These are phyloP conservation scores for Argya squamiceps DNA, from an alignment of 2,797 vertebrate genomes.

Conservation along the genomic window DNA sequence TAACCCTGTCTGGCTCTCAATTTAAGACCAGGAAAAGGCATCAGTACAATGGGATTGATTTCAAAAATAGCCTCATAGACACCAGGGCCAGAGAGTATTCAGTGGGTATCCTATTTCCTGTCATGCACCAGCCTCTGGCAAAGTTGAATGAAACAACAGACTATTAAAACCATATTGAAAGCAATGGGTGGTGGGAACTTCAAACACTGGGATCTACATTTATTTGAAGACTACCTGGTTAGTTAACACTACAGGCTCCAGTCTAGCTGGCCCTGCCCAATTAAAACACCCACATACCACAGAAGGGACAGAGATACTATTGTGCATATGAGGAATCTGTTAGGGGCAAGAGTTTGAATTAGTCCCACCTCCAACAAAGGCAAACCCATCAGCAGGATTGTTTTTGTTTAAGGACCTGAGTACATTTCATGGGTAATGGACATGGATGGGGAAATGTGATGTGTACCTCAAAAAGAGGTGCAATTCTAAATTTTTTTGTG, in stretches of 20 bases:
- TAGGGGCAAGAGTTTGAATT: background rate
- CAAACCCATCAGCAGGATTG: background rate
- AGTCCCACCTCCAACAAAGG: background rate
- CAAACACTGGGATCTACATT: background rate
- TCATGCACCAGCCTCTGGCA: background rate
- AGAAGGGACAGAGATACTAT: background rate
- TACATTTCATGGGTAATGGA: background rate
- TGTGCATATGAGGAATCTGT: background rate
- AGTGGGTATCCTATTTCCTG: background rate
- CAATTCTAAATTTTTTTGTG: background rate
- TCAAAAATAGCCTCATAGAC: background rate
- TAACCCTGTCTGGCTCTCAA: background rate
- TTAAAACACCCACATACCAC: accelerated
- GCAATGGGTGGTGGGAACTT: background rate
- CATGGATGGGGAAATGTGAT: background rate
- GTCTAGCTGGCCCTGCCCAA: background rate
- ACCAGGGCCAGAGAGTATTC: background rate
- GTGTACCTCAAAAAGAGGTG: background rate
- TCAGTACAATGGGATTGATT: background rate
- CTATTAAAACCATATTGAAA: background rate
- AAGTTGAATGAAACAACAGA: background rate
- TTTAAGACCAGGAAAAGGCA: background rate
- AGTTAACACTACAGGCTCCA: background rate
- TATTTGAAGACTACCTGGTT: background rate
- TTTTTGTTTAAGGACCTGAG: background rate